Base-by-base conservation (phyloP, 2,113 vertebrate genomes). In the Onychostruthus taczanowskii region DNA sequence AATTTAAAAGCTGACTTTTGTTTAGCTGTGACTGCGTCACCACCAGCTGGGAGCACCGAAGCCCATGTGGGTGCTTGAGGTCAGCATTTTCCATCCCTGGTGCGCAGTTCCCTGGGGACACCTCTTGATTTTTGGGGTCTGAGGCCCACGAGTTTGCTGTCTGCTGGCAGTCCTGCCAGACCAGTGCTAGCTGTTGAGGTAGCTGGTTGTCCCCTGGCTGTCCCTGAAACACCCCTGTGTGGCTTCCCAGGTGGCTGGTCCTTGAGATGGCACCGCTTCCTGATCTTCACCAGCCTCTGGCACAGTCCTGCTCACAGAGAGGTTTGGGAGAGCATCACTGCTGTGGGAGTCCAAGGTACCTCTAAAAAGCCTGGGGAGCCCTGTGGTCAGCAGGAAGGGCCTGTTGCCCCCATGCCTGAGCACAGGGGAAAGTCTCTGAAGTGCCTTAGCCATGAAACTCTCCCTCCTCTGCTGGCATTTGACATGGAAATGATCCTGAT, bases 401-500 rank as follows among this genome's bases (percentile, higher is more conserved):
- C 18, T 1, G 0, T 23, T 47, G 30, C 30, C 27, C 33, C 28
- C 0, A 0, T 35, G 33, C 7, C 15, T 33, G 43, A 33, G 55
- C 1, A 0, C 35, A 33, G 39, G 28, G 35, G 5, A 62, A 58
- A 69, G 16, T n/a, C 47, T 78, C 26, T 33, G 63, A 41, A 13
- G 46, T 39, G 37, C 49, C 11, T n/a, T 31, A 44, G 78, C 56
- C 10, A 26, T 17, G 68, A 41, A 41, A 41, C 26, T 15, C n/a
- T 68, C 7, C 11, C 21, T 14, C 35, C 37, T 80, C 79, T 86
- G 72, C 87, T 90, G 79, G 86, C 74, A 87, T 87, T 91, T 6
- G 81, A 72, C 88, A 64, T 50, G 90, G 95, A 97, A 96, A 90
- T 44, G 74, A 33, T 88, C 35, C 63, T n/a, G 85, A 91, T 90